Conservation (phyloP, 1,140 invertebrate genomes). For the Plectus sambesii region DNA sequence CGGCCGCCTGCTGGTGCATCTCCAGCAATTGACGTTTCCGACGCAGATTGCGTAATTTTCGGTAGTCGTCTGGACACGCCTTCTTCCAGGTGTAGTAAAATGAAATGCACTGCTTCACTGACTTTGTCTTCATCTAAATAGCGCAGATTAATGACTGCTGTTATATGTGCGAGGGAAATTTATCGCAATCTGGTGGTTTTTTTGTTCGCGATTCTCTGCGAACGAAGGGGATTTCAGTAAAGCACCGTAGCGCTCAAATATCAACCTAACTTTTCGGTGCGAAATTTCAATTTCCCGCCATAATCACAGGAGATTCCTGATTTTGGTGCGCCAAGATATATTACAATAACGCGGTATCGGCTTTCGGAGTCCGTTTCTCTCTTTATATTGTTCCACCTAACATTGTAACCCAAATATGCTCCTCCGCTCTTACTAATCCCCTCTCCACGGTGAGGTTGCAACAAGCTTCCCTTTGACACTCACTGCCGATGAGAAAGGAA, state of each 20-base stretch:
- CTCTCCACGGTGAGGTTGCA: too few species aligned
- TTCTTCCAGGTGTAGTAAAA: conserved; percentile 99
- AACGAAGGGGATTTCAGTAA: not conserved
- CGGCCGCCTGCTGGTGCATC: conserved; percentile 32
- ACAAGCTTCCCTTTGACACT: conserved; percentile 5
- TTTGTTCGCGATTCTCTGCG: too few species aligned
- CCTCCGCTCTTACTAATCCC: too few species aligned
- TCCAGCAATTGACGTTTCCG: conserved; percentile 47
- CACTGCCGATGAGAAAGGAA: conserved; percentile 8
- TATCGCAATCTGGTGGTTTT: too few species aligned
- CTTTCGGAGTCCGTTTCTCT: too few species aligned
- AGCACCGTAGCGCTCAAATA: not conserved
- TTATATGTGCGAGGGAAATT: too few species aligned
- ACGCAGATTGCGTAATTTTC: conserved; percentile 47
- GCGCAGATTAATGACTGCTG: conserved; percentile 8
- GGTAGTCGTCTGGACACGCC: conserved; percentile 52
- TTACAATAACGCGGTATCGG: too few species aligned
- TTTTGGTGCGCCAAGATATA: conserved; percentile 3
- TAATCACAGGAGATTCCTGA: not conserved
- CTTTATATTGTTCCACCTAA: too few species aligned
- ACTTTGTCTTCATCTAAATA: conserved; percentile 66
- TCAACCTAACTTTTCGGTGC: conserved; percentile 6
- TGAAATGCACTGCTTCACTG: conserved; percentile 81
- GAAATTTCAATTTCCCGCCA: conserved; percentile 13
- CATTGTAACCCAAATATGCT: too few species aligned